Percentiles rank a stretch among this genome's conserved stretches.
phyloP scores from a whole-genome alignment of 2,888 invertebrate species.

The Perizoma flavofasciatum region DNA sequence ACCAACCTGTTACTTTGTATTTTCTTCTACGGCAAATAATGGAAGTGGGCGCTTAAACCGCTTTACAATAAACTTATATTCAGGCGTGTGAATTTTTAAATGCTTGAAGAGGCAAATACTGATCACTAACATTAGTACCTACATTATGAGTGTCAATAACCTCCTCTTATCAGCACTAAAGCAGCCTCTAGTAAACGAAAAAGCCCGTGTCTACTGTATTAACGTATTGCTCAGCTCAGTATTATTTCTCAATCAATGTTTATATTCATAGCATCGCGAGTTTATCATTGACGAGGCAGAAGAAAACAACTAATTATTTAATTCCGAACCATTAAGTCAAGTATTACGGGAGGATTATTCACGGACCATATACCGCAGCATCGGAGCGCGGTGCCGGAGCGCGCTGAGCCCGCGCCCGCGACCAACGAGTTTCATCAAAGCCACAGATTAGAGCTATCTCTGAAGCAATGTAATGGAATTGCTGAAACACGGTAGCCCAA shows the following conservation, averaged over 20 bases:
- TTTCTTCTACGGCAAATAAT: constrained; percentile 34
- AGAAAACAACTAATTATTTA: constrained; percentile 82
- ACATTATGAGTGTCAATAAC: constrained; percentile 1
- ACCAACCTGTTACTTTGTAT: constrained; percentile 37
- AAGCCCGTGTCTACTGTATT: background rate
- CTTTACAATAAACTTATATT: constrained; percentile 15
- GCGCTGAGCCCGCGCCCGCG: constrained; percentile 42
- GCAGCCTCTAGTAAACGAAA: background rate
- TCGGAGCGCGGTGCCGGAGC: constrained; percentile 58
- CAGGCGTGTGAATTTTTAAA: constrained; percentile 1
- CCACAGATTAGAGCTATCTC: constrained; percentile 38
- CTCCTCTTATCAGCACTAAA: constrained; percentile 1
- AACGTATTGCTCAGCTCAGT: constrained; percentile 2
- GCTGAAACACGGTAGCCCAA: constrained; percentile 20
- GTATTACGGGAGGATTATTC: constrained; percentile 81
- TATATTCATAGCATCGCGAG: constrained; percentile 50
- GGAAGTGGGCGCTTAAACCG: constrained; percentile 25
- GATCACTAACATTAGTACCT: background rate
- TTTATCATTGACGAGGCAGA: constrained; percentile 75
- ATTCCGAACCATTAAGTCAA: constrained; percentile 80
- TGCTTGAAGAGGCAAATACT: too few species aligned
- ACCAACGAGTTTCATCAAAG: constrained; percentile 40
- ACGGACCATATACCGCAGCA: constrained; percentile 79
- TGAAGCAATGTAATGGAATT: constrained; percentile 31
- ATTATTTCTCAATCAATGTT: constrained; percentile 38